A percentile compares a stretch with the other conserved stretches of the same genome.
phyloP scores from a whole-genome alignment of 64 coral and sea anemone genomes.

The Montipora efflorescens region DNA sequence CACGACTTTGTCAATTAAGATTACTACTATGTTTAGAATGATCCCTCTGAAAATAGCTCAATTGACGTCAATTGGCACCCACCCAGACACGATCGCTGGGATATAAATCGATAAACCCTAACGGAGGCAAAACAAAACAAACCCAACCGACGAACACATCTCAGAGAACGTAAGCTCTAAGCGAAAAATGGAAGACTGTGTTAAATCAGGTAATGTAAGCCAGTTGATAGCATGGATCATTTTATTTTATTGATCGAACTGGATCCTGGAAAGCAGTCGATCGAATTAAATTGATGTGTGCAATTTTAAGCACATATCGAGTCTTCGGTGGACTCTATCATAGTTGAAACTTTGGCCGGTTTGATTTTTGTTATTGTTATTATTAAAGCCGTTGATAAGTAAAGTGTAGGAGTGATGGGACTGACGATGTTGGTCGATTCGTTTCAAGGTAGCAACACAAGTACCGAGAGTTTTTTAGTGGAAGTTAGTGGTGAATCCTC shows the following conservation, averaged over 20 bases:
- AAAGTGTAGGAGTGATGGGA: neutral
- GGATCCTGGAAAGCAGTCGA: neutral
- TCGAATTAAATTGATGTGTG: neutral
- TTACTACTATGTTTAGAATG: slow-evolving; percentile 38
- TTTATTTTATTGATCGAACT: neutral
- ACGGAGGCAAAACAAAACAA: slow-evolving; percentile 38
- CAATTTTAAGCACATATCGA: neutral
- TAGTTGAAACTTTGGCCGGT: too few species aligned
- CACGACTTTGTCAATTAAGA: neutral
- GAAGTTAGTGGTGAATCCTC: too few species aligned
- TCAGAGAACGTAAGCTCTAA: neutral
- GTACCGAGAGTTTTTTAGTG: too few species aligned
- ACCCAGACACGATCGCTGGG: slow-evolving; percentile 18
- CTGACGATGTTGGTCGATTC: too few species aligned
- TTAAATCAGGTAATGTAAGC: slow-evolving; percentile 13
- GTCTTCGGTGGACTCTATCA: too few species aligned
- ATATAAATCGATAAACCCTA: neutral
- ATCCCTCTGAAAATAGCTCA: slow-evolving; percentile 25
- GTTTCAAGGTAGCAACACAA: neutral
- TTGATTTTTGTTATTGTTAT: too few species aligned
- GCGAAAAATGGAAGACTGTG: neutral
- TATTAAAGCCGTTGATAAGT: neutral
- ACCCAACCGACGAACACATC: neutral
- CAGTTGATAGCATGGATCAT: neutral
- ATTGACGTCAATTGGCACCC: slow-evolving; percentile 22